A percentile compares a stretch with the other conserved stretches of the same genome.
phyloP scores from a whole-genome alignment of 2,888 invertebrate species.

The Athrips mouffetella region DNA sequence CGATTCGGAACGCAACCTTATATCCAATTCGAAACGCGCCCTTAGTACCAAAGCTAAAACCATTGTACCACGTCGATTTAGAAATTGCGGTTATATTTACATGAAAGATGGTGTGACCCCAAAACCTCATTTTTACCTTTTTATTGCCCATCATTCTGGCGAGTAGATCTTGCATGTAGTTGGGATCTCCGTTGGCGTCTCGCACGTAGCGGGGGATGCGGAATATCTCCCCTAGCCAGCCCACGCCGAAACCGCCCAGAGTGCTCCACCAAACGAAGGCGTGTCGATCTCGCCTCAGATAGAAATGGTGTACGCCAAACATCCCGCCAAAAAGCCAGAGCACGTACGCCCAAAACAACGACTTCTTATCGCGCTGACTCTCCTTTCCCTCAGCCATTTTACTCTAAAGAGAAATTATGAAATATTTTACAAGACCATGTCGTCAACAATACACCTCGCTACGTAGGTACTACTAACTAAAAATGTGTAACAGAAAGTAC shows the following conservation, averaged over 20 bases:
- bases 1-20: too few relatives aligned
- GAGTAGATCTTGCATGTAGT: conserved; percentile 81
- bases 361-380: conserved; percentile 64
- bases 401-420: neutral
- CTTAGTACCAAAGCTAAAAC: too few relatives aligned
- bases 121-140: conserved; percentile 75
- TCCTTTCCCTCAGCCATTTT: conserved; percentile 33
- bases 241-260: conserved; percentile 90
- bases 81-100: too few relatives aligned
- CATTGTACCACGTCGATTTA: too few relatives aligned
- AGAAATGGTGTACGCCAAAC: conserved; percentile 94
- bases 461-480: too few relatives aligned
- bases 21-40: too few relatives aligned
- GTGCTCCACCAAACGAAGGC: conserved; percentile 95
- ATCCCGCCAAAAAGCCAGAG: conserved; percentile 93
- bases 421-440: too few relatives aligned
- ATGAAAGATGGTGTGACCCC: neutral
- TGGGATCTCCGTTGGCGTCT: conserved; percentile 87
- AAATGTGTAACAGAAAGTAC: too few relatives aligned
- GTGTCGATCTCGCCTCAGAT: conserved; percentile 91
- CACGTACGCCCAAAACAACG: conserved; percentile 85
- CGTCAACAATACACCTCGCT: neutral
- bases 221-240: conserved; percentile 92
- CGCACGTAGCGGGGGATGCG: conserved; percentile 90
- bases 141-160: conserved; percentile 78